These are phyloP conservation scores for Gracilinanus agilis DNA, from an alignment of 2,113 vertebrate genomes.

Conservation along the genomic window DNA sequence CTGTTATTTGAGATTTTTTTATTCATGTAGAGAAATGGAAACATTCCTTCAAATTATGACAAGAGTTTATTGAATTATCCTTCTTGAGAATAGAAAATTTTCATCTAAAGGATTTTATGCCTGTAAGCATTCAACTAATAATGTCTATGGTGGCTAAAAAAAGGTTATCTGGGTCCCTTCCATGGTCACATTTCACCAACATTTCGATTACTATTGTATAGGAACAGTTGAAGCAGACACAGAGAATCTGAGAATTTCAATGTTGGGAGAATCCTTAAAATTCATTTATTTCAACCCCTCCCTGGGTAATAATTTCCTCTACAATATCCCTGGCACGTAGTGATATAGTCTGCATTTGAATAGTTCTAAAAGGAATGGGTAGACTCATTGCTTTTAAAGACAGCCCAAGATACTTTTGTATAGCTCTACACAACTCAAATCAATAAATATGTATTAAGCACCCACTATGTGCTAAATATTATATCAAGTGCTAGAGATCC, in stretches of 20 bases:
- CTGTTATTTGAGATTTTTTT: not conserved
- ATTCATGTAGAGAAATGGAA: not conserved
- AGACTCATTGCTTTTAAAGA: not conserved
- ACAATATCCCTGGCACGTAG: not conserved
- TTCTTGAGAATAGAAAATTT: not conserved
- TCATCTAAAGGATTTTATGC: constrained; percentile 17
- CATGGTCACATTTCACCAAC: not conserved
- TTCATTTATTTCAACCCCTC: not conserved
- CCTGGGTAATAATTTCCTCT: not conserved
- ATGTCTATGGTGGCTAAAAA: not conserved
- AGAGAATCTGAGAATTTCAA: not conserved
- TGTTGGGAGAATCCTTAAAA: not conserved
- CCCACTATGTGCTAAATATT: not conserved
- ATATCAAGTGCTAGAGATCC: not conserved
- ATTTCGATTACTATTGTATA: constrained; percentile 42
- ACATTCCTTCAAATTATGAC: not conserved
- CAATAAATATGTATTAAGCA: not conserved
- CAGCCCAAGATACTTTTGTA: not conserved
- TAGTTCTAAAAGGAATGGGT: not conserved
- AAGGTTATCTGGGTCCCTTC: not conserved
- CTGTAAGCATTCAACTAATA: not conserved
- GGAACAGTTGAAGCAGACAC: constrained; percentile 42
- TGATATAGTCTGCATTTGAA: not conserved
- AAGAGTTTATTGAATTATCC: not conserved
- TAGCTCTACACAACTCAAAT: not conserved